Evolutionary conservation across 1,140 invertebrate species (phyloP), one percentile per base, ranked within the genome.

Genomic region (Dendroctonus ponderosae): DNA sequence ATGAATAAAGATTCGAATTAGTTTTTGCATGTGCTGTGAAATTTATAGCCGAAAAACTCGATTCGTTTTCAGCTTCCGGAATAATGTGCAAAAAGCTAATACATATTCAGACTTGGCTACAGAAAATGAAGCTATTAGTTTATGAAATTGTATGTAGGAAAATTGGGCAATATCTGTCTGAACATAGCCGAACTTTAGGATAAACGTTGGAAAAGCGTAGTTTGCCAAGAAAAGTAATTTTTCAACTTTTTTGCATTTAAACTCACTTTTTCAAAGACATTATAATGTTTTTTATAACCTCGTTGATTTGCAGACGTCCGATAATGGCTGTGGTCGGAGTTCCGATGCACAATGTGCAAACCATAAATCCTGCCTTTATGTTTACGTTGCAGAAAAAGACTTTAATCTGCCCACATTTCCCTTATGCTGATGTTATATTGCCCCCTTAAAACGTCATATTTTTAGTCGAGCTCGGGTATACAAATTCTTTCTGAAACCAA

Each of bases 301-400:
- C 50, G 50, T 52, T 52, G 37, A 56, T 59, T 61, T 39, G 11
- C 39, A 12, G 15, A 41, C 9, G 48, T 42, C 49, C 50, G 49
- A 62, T 62, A 62, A 62, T 52, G 58, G 37, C n/a, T 52, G 38
- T 62, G 14, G 39, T 14, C 41, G 40, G 38, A 8, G 37, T 54
- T 41, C 26, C 11, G 46, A 14, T 49, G 62, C 62, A 65, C 52
- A 65, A 42, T 57, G 15, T 56, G 44, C 62, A 49, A 56, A 57
- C 62, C 43, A 65, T 65, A 65, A 65, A 65, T 65, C 53, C 41
- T 39, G n/a, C 12, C 62, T 65, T 65, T 65, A 56, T 65, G 62
- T 65, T 57, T 65, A 50, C 62, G 62, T 57, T 56, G 52, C 62
- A 65, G 42, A 65, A 63, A 63, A 63, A 63, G 49, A 54, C 61